A percentile compares a stretch with the other conserved stretches of the same genome.
Conservation (phyloP, 2,888 invertebrate species). For the Phaedon cochleariae region DNA sequence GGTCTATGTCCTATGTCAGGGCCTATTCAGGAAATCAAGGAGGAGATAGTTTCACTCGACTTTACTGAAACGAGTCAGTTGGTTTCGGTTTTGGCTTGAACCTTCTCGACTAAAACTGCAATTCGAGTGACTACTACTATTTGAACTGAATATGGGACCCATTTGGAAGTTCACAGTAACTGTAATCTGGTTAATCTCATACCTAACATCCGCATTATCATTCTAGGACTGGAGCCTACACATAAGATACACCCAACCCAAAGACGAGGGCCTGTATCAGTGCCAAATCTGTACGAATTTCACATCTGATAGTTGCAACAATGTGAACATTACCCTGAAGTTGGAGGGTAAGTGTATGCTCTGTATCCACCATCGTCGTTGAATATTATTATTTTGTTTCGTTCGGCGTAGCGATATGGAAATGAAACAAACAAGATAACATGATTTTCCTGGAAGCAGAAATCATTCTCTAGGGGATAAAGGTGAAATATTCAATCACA, state of each 20-base stretch:
- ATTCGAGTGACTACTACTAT: background rate
- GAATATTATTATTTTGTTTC: too few relatives aligned
- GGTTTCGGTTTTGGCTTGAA: too few relatives aligned
- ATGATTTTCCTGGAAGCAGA: too few relatives aligned
- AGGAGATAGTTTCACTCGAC: too few relatives aligned
- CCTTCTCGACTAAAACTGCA: background rate
- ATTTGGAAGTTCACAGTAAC: conserved; percentile 5
- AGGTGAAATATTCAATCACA: too few relatives aligned
- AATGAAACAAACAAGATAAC: too few relatives aligned
- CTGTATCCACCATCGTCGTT: too few relatives aligned
- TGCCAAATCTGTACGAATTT: conserved; percentile 75
- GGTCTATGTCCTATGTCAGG: too few relatives aligned
- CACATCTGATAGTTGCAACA: conserved; percentile 61
- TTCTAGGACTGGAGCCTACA: conserved; percentile 73
- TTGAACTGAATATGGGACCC: conserved; percentile 6
- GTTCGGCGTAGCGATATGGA: too few relatives aligned
- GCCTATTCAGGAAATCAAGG: too few relatives aligned
- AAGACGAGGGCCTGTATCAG: conserved; percentile 73
- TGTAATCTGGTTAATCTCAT: conserved; percentile 24
- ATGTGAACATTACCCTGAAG: conserved; percentile 71
- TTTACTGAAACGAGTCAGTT: too few relatives aligned
- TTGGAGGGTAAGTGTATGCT: conserved; percentile 74
- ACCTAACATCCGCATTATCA: conserved; percentile 21
- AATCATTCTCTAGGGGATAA: too few relatives aligned
- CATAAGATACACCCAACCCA: conserved; percentile 69